Percentiles rank a stretch among this genome's conserved stretches.
Evolutionary conservation across 2,113 vertebrate genomes (phyloP).

Genomic region (Cranoglanis bouderius): DNA sequence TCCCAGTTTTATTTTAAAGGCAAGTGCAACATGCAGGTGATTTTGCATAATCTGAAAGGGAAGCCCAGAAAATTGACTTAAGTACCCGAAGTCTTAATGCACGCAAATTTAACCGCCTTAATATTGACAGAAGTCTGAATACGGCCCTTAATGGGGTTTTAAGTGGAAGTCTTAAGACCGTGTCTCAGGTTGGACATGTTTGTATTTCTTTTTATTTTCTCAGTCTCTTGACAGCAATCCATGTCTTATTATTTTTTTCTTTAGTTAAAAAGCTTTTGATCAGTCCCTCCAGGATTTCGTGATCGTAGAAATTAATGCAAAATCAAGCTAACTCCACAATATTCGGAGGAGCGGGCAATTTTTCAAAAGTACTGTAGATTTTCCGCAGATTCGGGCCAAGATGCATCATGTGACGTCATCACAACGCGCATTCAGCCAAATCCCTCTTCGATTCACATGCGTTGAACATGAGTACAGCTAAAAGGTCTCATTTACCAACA

Average conservation of each 20-base stretch:
- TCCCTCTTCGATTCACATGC: too few relatives aligned
- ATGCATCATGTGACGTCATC: too few relatives aligned
- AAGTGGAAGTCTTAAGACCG: not conserved
- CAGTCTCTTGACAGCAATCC: not conserved
- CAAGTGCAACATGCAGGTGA: not conserved
- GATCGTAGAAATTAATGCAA: too few relatives aligned
- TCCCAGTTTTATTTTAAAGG: not conserved
- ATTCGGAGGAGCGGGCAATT: too few relatives aligned
- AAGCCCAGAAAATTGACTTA: not conserved
- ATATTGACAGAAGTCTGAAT: not conserved
- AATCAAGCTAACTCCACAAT: too few relatives aligned
- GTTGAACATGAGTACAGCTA: too few relatives aligned
- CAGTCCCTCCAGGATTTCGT: too few relatives aligned
- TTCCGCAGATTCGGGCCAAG: too few relatives aligned
- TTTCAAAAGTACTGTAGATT: too few relatives aligned
- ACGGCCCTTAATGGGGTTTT: not conserved
- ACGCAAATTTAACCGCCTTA: not conserved
- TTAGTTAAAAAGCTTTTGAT: not conserved
- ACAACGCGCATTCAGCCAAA: too few relatives aligned
- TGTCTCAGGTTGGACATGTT: conserved; percentile 11
- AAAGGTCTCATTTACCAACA: too few relatives aligned
- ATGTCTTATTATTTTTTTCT: not conserved
- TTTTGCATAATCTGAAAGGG: too few relatives aligned
- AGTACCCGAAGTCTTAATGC: not conserved
- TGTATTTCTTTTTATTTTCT: not conserved